Base-by-base conservation (phyloP, 2,113 vertebrate species). In the Ictidomys tridecemlineatus region DNA sequence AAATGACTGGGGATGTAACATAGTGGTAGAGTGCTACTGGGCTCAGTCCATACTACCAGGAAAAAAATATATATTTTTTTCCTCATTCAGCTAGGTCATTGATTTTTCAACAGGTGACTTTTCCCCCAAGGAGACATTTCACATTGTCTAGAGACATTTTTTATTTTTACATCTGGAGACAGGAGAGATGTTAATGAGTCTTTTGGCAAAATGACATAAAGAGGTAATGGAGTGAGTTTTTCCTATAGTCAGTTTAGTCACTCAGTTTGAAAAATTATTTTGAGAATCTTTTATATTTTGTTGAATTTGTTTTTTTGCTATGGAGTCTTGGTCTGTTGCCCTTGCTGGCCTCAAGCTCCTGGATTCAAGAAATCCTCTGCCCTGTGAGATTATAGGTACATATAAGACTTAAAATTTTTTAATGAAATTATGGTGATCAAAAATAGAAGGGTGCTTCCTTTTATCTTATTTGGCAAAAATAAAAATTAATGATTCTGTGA, bases 161-260 rank as follows among this genome's bases (percentile, higher is more conserved):
- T 80, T 51, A n/a, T 84, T 82, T 24, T 87, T 70, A 32, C 37
- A 88, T 7, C 18, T 88, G 45, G 32, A 39, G 20, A 4, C 2
- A 12, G 42, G 13, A 14, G 13, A 14, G 72, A 53, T 74, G 14
- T 42, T 56, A 12, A 56, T 76, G 34, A 61, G 14, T 63, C 80
- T 87, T 94, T 90, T 88, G 32, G 48, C 24, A 80, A 72, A 88
- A 85, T 91, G 51, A 87, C 45, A 86, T 58, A 94, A 95, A 45
- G 87, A 39, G 48, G 34, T 92, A 65, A 28, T 69, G 8, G 58
- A 78, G 10, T 94, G 53, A 83, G 39, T 91, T 94, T 93, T 89
- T 90, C 82, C 51, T 90, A 10, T 65, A 88, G 73, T 94, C 22
- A 74, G 26, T 51, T 51, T 51, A 83, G 11, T 95, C 65, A 79